Evolutionary conservation across 2,797 vertebrate genomes (phyloP).

Genomic region (Paratrypauchen microcephalus): DNA sequence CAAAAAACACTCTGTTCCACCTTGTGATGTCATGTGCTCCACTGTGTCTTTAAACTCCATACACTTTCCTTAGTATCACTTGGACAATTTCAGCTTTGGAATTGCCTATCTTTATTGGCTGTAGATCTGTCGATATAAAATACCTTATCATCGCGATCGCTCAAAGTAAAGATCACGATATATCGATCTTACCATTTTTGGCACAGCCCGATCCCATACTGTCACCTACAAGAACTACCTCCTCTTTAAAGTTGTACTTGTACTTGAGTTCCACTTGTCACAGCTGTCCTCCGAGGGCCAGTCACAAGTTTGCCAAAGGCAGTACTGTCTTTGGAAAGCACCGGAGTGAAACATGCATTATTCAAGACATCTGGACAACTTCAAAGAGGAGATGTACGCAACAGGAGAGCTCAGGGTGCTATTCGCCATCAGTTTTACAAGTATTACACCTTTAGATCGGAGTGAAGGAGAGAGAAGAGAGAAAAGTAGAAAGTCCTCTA

Average conservation of each 20-base stretch:
- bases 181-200: too few relatives aligned
- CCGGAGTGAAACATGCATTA: conserved; percentile 57
- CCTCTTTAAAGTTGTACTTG: conserved; percentile 12
- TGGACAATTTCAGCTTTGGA: too few relatives aligned
- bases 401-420: conserved; percentile 32
- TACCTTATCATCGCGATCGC: too few relatives aligned
- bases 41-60: too few relatives aligned
- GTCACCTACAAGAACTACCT: conserved; percentile 57
- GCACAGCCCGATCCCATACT: conserved; percentile 2
- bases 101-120: too few relatives aligned
- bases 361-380: conserved; percentile 70
- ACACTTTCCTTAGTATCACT: too few relatives aligned
- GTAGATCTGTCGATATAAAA: too few relatives aligned
- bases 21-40: too few relatives aligned
- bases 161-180: too few relatives aligned
- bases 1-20: too few relatives aligned
- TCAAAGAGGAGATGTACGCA: conserved; percentile 62
- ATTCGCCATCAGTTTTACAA: conserved; percentile 31
- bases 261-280: conserved; percentile 42
- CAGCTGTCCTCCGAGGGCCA: conserved; percentile 51
- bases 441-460: conserved; percentile 40
- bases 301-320: conserved; percentile 64
- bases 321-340: conserved; percentile 62
- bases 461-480: background rate
- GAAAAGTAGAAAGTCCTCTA: background rate